Percentiles rank a stretch among this genome's conserved stretches.
Conservation (phyloP, 2,113 vertebrate species). For the Lagenorhynchus albirostris region DNA sequence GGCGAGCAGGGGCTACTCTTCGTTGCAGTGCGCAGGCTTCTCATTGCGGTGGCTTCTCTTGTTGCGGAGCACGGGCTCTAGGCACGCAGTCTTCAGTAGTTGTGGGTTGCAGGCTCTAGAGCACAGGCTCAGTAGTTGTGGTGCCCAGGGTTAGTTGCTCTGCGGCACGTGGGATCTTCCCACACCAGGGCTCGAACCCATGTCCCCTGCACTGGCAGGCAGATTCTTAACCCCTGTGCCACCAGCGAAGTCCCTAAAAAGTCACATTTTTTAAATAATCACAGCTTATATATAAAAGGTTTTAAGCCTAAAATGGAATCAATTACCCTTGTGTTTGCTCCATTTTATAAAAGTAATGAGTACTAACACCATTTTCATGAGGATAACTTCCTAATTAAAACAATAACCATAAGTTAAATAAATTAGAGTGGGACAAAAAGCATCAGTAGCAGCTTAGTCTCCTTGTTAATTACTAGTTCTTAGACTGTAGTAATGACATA, state of each 20-base stretch:
- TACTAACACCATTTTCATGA: constrained; percentile 9
- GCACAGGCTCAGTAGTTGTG: too few relatives aligned
- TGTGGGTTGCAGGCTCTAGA: too few relatives aligned
- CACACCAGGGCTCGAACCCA: too few relatives aligned
- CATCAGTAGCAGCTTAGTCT: not conserved
- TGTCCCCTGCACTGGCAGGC: too few relatives aligned
- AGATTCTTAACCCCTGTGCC: too few relatives aligned
- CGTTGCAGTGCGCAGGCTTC: too few relatives aligned
- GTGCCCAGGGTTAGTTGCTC: too few relatives aligned
- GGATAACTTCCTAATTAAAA: not conserved
- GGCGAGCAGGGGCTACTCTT: too few relatives aligned
- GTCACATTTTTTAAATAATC: constrained; percentile 2
- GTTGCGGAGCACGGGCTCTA: too few relatives aligned
- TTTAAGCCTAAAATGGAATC: constrained; percentile 14
- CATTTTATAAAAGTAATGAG: constrained; percentile 5
- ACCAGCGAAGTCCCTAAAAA: not conserved
- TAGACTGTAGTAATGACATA: not conserved
- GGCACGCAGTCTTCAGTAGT: too few relatives aligned
- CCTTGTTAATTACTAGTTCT: constrained; percentile 32
- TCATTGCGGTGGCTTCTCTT: too few relatives aligned
- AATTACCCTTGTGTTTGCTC: not conserved
- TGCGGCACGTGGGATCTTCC: too few relatives aligned
- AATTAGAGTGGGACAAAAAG: not conserved
- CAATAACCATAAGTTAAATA: not conserved
- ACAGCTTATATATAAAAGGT: not conserved